Evolutionary conservation across 1,140 invertebrate species (phyloP).

Genomic region (Leucophenga varia): DNA sequence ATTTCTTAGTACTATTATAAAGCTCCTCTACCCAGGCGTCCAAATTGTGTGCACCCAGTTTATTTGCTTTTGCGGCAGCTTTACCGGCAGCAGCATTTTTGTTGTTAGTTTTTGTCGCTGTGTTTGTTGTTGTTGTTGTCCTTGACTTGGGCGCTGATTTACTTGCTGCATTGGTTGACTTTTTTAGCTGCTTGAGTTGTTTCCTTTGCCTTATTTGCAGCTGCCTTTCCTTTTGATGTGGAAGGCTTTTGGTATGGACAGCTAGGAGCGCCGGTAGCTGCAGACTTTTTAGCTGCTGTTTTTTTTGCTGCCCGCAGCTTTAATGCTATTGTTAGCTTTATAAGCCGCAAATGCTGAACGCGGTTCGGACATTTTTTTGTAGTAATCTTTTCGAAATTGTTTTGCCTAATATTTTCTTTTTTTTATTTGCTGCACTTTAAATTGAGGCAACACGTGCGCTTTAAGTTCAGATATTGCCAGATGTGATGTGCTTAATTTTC

Average conservation of each 20-base stretch:
- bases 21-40: slow-evolving; percentile 5
- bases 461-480: too few relatives aligned
- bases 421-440: too few relatives aligned
- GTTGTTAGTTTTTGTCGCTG: neutral
- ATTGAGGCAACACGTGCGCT: too few relatives aligned
- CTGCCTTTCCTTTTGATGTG: neutral
- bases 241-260: neutral
- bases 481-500: neutral
- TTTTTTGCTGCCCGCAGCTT: slow-evolving; percentile 2
- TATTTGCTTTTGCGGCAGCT: neutral
- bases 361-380: slow-evolving; percentile 4
- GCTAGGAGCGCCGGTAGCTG: neutral
- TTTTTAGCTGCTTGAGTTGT: too few relatives aligned
- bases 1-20: slow-evolving; percentile 3
- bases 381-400: too few relatives aligned
- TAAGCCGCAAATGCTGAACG: slow-evolving; percentile 18
- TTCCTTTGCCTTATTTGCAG: neutral
- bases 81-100: neutral
- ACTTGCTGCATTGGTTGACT: too few relatives aligned
- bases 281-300: neutral
- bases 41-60: neutral
- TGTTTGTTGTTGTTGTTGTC: neutral
- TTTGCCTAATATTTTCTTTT: too few relatives aligned
- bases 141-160: neutral
- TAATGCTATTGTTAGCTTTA: neutral